Evolutionary conservation across 2,888 invertebrate species (phyloP).

Genomic region (Artemia sinica): DNA sequence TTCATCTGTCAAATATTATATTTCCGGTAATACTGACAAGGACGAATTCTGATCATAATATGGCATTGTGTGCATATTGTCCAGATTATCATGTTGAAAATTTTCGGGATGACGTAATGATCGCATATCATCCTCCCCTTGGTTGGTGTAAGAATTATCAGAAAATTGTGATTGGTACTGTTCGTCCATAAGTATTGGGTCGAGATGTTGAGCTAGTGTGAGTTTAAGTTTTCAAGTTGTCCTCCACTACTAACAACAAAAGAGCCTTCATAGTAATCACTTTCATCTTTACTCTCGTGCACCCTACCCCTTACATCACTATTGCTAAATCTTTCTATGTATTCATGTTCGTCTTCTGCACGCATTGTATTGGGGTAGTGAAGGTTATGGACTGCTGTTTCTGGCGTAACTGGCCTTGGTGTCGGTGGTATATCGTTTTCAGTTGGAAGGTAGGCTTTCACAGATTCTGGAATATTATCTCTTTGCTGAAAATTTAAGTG

Average conservation of each 20-base stretch:
- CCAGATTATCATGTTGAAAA: background rate
- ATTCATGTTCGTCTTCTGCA: background rate
- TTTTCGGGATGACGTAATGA: background rate
- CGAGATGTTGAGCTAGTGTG: background rate
- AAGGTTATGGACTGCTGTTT: background rate
- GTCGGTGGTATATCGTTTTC: background rate
- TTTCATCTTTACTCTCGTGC: background rate
- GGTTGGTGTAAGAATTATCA: background rate
- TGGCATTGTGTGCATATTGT: conserved; percentile 1
- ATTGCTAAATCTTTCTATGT: too few species aligned
- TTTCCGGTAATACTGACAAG: background rate
- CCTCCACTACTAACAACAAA: conserved; percentile 3
- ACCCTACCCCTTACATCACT: background rate
- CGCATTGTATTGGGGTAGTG: conserved; percentile 14
- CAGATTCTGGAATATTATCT: conserved; percentile 6
- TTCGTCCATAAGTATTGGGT: background rate
- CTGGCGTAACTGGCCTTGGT: background rate
- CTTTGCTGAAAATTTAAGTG: background rate
- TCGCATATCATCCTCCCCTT: background rate
- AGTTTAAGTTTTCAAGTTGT: background rate
- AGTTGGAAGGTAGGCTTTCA: background rate
- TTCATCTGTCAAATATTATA: background rate
- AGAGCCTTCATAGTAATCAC: background rate
- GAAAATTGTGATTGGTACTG: background rate
- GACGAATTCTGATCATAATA: conserved; percentile 1